phyloP scores from a whole-genome alignment of 1,140 invertebrate genomes.

The Nautilus pompilius region DNA sequence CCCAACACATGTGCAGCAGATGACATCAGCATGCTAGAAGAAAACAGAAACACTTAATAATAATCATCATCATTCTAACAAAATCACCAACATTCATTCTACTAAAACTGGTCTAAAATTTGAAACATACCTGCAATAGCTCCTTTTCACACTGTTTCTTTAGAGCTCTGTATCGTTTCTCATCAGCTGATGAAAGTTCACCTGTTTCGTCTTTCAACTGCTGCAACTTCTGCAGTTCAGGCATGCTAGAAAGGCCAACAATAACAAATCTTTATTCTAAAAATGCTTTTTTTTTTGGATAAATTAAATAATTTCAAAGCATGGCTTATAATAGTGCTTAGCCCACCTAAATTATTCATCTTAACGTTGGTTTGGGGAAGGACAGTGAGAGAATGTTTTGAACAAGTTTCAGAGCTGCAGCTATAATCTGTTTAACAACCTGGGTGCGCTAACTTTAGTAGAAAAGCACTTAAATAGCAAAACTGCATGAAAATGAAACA shows the following conservation, averaged over 20 bases:
- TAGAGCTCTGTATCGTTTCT: slow-evolving; percentile 87
- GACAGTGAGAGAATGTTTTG: too few relatives aligned
- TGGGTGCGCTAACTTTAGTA: too few relatives aligned
- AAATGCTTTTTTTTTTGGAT: too few relatives aligned
- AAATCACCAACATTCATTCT: neutral
- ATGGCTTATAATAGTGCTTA: too few relatives aligned
- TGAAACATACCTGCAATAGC: slow-evolving; percentile 63
- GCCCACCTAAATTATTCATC: too few relatives aligned
- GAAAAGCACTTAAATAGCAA: too few relatives aligned
- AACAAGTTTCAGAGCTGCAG: too few relatives aligned
- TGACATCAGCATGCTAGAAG: slow-evolving; percentile 79
- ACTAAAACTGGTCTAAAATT: slow-evolving; percentile 2
- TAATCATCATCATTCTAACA: neutral
- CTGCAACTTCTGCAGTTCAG: slow-evolving; percentile 92
- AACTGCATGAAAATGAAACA: too few relatives aligned
- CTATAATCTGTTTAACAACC: too few relatives aligned
- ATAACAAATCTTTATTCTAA: too few relatives aligned
- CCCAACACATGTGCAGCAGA: slow-evolving; percentile 98
- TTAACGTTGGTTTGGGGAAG: too few relatives aligned
- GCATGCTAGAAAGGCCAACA: slow-evolving; percentile 39
- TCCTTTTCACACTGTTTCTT: slow-evolving; percentile 91
- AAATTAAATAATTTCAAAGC: neutral
- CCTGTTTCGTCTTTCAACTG: slow-evolving; percentile 97
- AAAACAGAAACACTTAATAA: slow-evolving; percentile 6
- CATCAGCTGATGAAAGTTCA: slow-evolving; percentile 83